Conservation (phyloP, 2,888 invertebrate genomes). For the Thumatha senex region DNA sequence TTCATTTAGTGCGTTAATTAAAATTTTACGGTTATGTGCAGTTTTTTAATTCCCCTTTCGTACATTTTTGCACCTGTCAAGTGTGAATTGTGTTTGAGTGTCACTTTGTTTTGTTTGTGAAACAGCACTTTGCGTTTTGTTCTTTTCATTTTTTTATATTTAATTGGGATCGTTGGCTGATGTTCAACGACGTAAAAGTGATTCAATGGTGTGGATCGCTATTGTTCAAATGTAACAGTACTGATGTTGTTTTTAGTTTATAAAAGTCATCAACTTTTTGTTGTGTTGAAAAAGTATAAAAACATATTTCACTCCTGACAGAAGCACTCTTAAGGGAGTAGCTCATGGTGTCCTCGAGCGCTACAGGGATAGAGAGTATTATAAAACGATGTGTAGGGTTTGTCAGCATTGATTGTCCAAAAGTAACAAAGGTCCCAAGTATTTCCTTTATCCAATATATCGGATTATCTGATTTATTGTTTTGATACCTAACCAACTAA, state of each 20-base stretch:
- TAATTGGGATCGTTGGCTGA: constrained; percentile 29
- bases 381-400: no score
- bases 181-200: constrained; percentile 18
- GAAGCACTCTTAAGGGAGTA: no score
- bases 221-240: not conserved
- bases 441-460: no score
- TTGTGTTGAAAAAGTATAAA: not conserved
- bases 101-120: constrained; percentile 48
- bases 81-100: constrained; percentile 69
- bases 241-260: not conserved
- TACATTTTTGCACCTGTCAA: constrained; percentile 77
- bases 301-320: no score
- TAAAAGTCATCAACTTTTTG: no score
- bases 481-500: no score
- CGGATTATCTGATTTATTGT: no score
- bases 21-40: constrained; percentile 70
- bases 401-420: no score
- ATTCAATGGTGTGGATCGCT: constrained; percentile 5
- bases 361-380: no score
- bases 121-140: constrained; percentile 46
- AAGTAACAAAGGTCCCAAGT: no score
- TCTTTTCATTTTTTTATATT: constrained; percentile 53
- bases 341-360: no score
- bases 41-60: constrained; percentile 49
- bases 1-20: constrained; percentile 76